A percentile compares a stretch with the other conserved stretches of the same genome.
Conservation (phyloP, 2,113 vertebrate genomes). For the Dryoscopus gambensis region DNA sequence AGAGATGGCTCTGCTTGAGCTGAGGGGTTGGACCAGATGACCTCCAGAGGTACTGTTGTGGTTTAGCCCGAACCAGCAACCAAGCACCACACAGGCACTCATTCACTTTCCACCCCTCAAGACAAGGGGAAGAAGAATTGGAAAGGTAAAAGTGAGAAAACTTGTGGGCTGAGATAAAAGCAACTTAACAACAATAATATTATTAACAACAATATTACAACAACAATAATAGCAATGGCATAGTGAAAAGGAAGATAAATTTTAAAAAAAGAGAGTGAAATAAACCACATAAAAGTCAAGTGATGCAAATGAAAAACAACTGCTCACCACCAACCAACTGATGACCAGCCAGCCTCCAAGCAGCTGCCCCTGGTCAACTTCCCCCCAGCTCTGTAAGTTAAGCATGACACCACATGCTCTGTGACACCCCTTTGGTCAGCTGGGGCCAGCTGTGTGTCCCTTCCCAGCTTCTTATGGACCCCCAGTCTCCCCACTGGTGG, state of each 20-base stretch:
- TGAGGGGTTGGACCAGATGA: background rate
- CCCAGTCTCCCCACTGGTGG: background rate
- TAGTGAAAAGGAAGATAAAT: background rate
- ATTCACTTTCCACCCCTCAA: background rate
- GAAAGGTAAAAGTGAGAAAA: background rate
- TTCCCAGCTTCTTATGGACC: background rate
- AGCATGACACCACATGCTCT: fast-evolving
- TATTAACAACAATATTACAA: background rate
- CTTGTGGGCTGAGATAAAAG: background rate
- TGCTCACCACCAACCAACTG: background rate
- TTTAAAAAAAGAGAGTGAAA: fast-evolving
- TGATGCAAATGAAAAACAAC: background rate
- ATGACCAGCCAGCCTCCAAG: background rate
- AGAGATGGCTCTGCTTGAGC: background rate
- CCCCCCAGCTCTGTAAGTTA: background rate
- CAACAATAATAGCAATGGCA: background rate
- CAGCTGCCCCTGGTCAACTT: background rate
- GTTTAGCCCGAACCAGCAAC: background rate
- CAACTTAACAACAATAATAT: background rate
- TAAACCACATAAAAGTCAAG: background rate
- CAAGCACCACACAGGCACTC: background rate
- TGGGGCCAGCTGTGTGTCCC: background rate
- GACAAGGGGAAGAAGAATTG: background rate
- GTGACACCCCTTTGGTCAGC: background rate
- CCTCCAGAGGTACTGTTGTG: background rate